Conservation (phyloP, 2,113 vertebrate species). For the Astatoreochromis straeleni region DNA sequence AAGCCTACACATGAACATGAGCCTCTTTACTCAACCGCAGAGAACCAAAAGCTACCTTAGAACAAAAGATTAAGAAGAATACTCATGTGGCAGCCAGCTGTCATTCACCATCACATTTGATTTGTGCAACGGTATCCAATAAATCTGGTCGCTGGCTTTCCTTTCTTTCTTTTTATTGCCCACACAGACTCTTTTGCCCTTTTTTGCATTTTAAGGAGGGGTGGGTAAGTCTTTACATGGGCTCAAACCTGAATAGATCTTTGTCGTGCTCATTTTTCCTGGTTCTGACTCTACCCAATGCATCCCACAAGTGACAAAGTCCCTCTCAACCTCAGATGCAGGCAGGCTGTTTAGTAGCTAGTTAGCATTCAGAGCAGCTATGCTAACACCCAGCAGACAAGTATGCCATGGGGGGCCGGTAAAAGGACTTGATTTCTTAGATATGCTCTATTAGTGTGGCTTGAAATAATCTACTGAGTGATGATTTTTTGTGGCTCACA, state of each 20-base stretch:
- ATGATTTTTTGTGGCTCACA: neutral
- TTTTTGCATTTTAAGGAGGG: constrained; percentile 61
- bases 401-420: neutral
- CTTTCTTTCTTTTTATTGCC: constrained; percentile 68
- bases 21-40: neutral
- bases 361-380: constrained; percentile 55
- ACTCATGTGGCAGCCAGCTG: constrained; percentile 76
- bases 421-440: constrained; percentile 20
- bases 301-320: constrained; percentile 11
- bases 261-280: constrained; percentile 91
- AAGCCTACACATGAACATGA: neutral
- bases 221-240: constrained; percentile 79
- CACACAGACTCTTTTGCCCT: constrained; percentile 45
- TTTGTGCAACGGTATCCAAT: constrained; percentile 41
- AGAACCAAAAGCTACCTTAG: neutral
- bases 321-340: constrained; percentile 72
- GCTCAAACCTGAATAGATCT: constrained; percentile 88
- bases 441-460: neutral
- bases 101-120: constrained; percentile 73
- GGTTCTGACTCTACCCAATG: constrained; percentile 49
- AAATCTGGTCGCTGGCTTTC: constrained; percentile 54
- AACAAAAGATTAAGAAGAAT: constrained; percentile 13
- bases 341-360: constrained; percentile 65
- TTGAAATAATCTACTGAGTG: neutral
- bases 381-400: constrained; percentile 80